phyloP scores from a whole-genome alignment of 2,888 invertebrate genomes.

The Venusia cambrica region DNA sequence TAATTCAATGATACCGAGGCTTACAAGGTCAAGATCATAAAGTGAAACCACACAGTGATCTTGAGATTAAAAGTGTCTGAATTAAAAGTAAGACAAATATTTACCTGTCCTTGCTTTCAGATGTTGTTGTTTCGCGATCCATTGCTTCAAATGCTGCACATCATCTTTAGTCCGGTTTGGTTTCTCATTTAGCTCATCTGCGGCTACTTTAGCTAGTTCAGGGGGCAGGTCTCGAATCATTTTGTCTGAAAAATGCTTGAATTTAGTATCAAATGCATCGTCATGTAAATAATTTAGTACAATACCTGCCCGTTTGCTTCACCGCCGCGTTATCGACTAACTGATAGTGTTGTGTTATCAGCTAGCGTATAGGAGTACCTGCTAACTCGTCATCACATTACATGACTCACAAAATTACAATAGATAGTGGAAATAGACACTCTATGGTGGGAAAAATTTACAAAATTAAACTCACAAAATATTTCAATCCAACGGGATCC shows the following conservation, averaged over 20 bases:
- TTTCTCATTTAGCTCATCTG: constrained; percentile 72
- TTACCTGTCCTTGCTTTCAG: constrained; percentile 78
- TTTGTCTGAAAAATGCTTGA: constrained; percentile 10
- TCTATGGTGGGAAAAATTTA: too few relatives aligned
- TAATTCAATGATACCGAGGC: not conserved
- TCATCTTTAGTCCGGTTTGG: constrained; percentile 60
- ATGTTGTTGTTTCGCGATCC: constrained; percentile 78
- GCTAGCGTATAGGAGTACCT: constrained; percentile 5
- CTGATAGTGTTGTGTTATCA: constrained; percentile 40
- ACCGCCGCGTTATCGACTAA: constrained; percentile 38
- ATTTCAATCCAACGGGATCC: too few relatives aligned
- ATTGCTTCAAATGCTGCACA: constrained; percentile 67
- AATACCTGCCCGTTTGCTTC: constrained; percentile 30
- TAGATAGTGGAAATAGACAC: too few relatives aligned
- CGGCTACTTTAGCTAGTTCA: constrained; percentile 70
- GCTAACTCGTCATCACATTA: too few relatives aligned
- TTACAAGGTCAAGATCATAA: constrained; percentile 1
- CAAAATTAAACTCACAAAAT: too few relatives aligned
- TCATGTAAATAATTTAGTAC: constrained; percentile 3
- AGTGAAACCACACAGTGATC: too few relatives aligned
- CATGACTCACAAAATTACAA: too few relatives aligned
- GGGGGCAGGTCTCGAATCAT: constrained; percentile 61
- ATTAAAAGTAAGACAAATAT: constrained; percentile 1
- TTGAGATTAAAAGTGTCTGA: too few relatives aligned
- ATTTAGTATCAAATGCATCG: not conserved